phyloP scores from a whole-genome alignment of 2,797 vertebrate genomes.

The Mormyrops boulengeri region DNA sequence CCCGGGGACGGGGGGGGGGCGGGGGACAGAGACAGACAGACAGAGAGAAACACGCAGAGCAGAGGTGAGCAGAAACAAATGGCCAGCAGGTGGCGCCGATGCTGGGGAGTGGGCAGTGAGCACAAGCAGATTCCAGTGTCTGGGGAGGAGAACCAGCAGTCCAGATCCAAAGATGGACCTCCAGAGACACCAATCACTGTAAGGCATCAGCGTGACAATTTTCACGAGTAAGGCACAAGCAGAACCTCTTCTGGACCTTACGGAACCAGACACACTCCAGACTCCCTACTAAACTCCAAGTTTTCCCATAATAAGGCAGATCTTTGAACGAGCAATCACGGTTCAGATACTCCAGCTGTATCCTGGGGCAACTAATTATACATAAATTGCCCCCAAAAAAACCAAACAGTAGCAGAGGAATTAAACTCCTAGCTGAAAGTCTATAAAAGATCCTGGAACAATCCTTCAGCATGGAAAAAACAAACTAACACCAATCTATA shows the following conservation, averaged over 20 bases:
- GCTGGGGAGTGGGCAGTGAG: conserved; percentile 39
- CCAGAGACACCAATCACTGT: neutral
- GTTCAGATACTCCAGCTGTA: neutral
- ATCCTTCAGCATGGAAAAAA: neutral
- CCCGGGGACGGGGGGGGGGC: conserved; percentile 59
- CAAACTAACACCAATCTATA: neutral
- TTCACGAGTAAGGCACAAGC: conserved; percentile 34
- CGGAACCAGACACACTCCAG: neutral
- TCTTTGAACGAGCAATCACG: neutral
- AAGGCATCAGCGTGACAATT: conserved; percentile 17
- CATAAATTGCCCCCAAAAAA: neutral
- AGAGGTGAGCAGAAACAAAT: conserved; percentile 65
- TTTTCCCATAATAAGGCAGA: neutral
- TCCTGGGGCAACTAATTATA: neutral
- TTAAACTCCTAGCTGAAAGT: neutral
- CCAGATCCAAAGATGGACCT: neutral
- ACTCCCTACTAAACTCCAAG: neutral
- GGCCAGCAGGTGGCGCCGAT: conserved; percentile 50
- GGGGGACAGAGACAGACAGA: conserved; percentile 32
- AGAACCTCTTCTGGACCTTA: conserved; percentile 28
- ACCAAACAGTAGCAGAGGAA: neutral
- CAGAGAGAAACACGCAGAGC: conserved; percentile 51
- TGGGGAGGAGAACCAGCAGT: neutral
- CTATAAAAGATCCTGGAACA: neutral
- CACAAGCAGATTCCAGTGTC: conserved; percentile 43